A percentile compares a stretch with the other conserved stretches of the same genome.
phyloP scores from a whole-genome alignment of 1,140 invertebrate species.

The Cherax destructor region DNA sequence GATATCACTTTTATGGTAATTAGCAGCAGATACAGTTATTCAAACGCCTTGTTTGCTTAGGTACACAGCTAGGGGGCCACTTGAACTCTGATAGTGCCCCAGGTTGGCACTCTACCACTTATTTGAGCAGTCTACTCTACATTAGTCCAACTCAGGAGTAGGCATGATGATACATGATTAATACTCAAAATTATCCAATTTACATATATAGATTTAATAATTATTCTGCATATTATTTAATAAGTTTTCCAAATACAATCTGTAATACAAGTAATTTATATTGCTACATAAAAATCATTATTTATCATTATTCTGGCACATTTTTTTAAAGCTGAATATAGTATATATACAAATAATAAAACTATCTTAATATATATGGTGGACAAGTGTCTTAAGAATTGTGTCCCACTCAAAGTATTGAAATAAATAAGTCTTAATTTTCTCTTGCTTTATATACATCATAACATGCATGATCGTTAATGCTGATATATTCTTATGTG shows the following conservation, averaged over 20 bases:
- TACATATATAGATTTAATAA: background rate
- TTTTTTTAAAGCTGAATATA: slow-evolving; percentile 11
- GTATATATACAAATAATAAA: background rate
- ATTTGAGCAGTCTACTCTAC: background rate
- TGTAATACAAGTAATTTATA: background rate
- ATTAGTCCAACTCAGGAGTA: background rate
- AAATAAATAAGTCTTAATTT: background rate
- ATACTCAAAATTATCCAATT: background rate
- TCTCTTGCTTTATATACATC: background rate
- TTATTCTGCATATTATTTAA: background rate
- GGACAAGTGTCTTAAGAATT: background rate
- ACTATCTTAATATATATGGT: background rate
- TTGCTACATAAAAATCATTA: background rate
- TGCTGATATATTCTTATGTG: background rate
- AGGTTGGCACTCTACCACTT: background rate
- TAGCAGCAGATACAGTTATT: background rate
- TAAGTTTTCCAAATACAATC: background rate
- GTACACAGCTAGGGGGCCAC: background rate
- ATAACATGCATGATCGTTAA: background rate
- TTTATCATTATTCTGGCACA: slow-evolving; percentile 5
- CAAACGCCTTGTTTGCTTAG: background rate
- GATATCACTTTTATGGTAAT: background rate
- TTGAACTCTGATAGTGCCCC: background rate
- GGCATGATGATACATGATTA: background rate
- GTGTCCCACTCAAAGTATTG: background rate